phyloP scores from a whole-genome alignment of 92 coral and sea anemone species.

The Parazoanthus darwini region DNA sequence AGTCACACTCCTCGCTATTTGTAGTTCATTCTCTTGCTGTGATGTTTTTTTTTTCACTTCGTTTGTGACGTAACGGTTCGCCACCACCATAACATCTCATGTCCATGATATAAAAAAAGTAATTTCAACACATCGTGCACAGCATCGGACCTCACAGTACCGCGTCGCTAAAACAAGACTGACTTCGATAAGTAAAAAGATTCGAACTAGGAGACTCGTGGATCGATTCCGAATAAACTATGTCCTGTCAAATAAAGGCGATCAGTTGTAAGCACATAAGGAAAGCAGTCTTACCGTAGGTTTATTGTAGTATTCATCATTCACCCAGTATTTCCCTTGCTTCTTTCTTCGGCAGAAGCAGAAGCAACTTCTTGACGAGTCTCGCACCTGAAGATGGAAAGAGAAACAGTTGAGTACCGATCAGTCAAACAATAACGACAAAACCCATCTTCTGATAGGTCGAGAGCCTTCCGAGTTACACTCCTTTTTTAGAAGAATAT shows the following conservation, averaged over 20 bases:
- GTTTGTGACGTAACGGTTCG: too few relatives aligned
- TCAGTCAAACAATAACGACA: background rate
- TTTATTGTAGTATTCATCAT: conserved; percentile 46
- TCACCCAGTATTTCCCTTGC: conserved; percentile 68
- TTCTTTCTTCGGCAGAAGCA: conserved; percentile 74
- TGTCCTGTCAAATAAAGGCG: background rate
- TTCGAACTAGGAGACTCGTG: background rate
- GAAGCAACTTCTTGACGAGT: conserved; percentile 72
- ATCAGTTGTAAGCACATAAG: background rate
- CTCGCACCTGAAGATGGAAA: conserved; percentile 64
- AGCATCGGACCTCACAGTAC: too few relatives aligned
- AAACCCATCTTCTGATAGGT: too few relatives aligned
- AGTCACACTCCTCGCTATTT: too few relatives aligned
- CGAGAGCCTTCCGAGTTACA: too few relatives aligned
- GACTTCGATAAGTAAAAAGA: too few relatives aligned
- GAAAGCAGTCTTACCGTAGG: background rate
- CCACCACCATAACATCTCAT: too few relatives aligned
- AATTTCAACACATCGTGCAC: too few relatives aligned
- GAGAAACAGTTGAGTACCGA: background rate
- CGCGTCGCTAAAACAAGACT: too few relatives aligned
- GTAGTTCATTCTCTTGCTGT: background rate
- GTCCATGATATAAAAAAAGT: too few relatives aligned
- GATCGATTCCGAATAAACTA: background rate
- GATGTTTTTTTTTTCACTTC: background rate
- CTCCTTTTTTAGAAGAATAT: too few relatives aligned